Conservation (phyloP, 2,113 vertebrate genomes). For the Cichladusa arquata region DNA sequence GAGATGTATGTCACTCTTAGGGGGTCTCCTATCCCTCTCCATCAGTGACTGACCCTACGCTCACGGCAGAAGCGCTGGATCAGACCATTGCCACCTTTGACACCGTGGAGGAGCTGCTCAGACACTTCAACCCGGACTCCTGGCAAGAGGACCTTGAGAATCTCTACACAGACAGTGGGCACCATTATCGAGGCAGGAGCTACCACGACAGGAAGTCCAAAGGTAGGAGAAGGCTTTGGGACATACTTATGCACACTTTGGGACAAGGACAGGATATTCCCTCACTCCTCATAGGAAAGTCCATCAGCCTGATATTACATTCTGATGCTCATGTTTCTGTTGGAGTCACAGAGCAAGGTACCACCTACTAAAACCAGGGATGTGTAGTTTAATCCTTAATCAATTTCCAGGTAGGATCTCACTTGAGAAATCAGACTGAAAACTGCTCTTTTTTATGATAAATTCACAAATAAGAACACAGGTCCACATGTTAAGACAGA, state of each 20-base stretch:
- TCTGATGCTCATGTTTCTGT: background rate
- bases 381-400: background rate
- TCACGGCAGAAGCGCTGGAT: constrained; percentile 85
- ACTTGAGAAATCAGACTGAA: background rate
- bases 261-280: background rate
- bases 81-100: constrained; percentile 87
- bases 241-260: background rate
- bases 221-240: constrained; percentile 73
- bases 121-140: constrained; percentile 85
- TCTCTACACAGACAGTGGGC: constrained; percentile 83
- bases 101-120: constrained; percentile 90
- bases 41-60: constrained; percentile 79
- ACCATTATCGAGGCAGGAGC: constrained; percentile 83
- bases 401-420: background rate
- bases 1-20: constrained; percentile 76
- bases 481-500: background rate
- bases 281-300: background rate
- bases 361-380: background rate
- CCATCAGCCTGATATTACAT: background rate
- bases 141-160: constrained; percentile 93
- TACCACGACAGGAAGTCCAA: constrained; percentile 88
- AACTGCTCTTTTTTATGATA: background rate
- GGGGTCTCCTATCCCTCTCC: constrained; percentile 70
- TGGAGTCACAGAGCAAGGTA: background rate
- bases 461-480: background rate